These are phyloP conservation scores for Lineus longissimus DNA, from an alignment of 1,140 invertebrate species.

Conservation along the genomic window DNA sequence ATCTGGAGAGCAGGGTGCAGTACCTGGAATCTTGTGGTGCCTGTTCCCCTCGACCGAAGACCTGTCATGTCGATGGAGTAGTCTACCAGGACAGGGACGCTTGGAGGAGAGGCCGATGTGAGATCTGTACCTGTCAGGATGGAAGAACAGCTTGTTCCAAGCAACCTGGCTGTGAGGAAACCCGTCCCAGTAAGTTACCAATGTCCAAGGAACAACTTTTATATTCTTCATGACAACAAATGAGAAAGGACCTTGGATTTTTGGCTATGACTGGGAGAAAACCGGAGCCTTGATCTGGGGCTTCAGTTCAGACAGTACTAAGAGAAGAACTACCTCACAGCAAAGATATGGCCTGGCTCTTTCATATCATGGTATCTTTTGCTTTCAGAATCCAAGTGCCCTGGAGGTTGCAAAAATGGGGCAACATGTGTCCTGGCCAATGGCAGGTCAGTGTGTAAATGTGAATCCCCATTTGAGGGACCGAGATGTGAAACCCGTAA, in stretches of 20 bases:
- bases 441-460: conserved; percentile 34
- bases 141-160: neutral
- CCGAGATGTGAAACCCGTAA: conserved; percentile 30
- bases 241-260: too few species aligned
- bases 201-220: too few species aligned
- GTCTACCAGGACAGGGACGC: conserved; percentile 34
- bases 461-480: conserved; percentile 40
- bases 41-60: conserved; percentile 29
- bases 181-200: neutral
- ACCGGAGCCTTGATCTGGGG: too few species aligned
- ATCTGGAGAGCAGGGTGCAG: conserved; percentile 27
- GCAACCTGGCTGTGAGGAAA: neutral
- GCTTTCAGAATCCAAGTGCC: conserved; percentile 38
- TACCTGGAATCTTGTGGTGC: conserved; percentile 38
- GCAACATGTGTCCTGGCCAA: conserved; percentile 30
- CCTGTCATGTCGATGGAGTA: conserved; percentile 20
- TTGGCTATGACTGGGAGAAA: too few species aligned
- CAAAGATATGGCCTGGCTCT: too few species aligned
- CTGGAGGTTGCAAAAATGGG: conserved; percentile 35
- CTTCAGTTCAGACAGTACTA: too few species aligned
- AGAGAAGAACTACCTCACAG: conserved; percentile 3
- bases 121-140: conserved; percentile 37
- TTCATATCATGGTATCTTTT: too few species aligned
- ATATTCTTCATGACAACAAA: too few species aligned
- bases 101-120: conserved; percentile 41